Evolutionary conservation across 1,140 invertebrate species (phyloP).

Genomic region (Drosophila melanica): DNA sequence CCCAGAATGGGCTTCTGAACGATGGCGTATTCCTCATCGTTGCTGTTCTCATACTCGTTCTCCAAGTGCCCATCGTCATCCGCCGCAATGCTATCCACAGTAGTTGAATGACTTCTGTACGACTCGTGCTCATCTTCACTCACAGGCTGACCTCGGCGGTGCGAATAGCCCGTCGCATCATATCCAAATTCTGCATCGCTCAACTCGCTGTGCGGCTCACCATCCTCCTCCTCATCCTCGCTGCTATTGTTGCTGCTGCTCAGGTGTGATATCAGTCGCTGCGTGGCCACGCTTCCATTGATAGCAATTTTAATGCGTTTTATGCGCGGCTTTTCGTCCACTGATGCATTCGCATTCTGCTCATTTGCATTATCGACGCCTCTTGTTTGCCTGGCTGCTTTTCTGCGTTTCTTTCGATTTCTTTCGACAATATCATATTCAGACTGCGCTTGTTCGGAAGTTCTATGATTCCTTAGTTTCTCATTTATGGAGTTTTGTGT

Average conservation of each 20-base stretch:
- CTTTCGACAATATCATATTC: slow-evolving; percentile 27
- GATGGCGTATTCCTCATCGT: slow-evolving; percentile 62
- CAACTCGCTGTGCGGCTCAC: not conserved
- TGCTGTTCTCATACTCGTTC: slow-evolving; percentile 22
- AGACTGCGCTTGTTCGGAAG: not conserved
- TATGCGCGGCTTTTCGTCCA: slow-evolving; percentile 23
- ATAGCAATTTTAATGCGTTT: slow-evolving; percentile 62
- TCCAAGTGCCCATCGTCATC: slow-evolving; percentile 38
- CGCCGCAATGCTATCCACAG: slow-evolving; percentile 20
- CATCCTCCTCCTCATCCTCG: slow-evolving; percentile 38
- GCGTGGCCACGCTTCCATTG: slow-evolving; percentile 45
- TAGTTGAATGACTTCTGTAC: slow-evolving; percentile 18
- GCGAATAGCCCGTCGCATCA: slow-evolving; percentile 9
- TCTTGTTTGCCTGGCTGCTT: slow-evolving; percentile 10
- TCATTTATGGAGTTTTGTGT: slow-evolving; percentile 47
- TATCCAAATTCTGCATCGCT: not conserved
- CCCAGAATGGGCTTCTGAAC: slow-evolving; percentile 44
- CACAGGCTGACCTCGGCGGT: not conserved
- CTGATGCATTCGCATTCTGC: not conserved
- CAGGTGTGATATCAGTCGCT: slow-evolving; percentile 36
- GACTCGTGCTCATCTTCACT: slow-evolving; percentile 28
- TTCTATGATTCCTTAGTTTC: slow-evolving; percentile 27
- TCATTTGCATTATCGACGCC: not conserved
- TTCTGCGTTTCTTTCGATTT: slow-evolving; percentile 52
- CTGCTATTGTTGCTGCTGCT: slow-evolving; percentile 39